Base-by-base conservation (phyloP, 2,888 invertebrate genomes). In the Aphodius granarius region DNA sequence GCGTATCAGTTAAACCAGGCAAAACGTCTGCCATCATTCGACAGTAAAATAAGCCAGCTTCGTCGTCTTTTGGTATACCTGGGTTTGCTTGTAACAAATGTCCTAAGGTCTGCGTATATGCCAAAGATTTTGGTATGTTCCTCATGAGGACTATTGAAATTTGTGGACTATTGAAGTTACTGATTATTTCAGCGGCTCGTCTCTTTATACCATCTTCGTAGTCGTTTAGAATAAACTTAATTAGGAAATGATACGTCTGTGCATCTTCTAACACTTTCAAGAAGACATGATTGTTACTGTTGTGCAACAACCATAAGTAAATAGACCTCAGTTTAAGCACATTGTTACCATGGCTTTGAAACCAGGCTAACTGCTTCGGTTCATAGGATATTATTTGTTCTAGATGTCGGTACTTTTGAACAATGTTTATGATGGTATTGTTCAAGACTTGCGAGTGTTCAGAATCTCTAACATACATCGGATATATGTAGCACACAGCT, bases 401-500 rank as follows among this genome's bases (percentile, higher is more conserved):
- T 17, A 74, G 43, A 17, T 74, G 20, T 2, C 15, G 18, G 20
- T 22, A 71, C 19, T 19, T 13, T 71, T 74, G 64, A 2, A 71
- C 74, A 17, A 70, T 70, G 71, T 68, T 65, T 18, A 74, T 18
- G 22, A 74, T 22, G 19, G n/a, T 63, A 18, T 74, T 74, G 23
- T 71, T 71, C 13, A 21, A 18, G 1, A 22, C 13, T 9, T n/a
- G n/a, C 3, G 63, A 19, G 9, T n/a, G 17, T 0, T 20, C 63
- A 17, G 18, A 23, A 17, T 71, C 70, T 3, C 16, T n/a, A 17
- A 63, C 22, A 17, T 64, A 71, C n/a, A 64, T 16, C 17, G 74
- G 74, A 64, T 64, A 71, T 64, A 74, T 63, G n/a, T 71, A 22
- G 70, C 74, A 74, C 19, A 74, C 9, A 21, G 71, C 23, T 71